Base-by-base conservation (phyloP, 2,113 vertebrate species). In the Dolichotis patagonum region DNA sequence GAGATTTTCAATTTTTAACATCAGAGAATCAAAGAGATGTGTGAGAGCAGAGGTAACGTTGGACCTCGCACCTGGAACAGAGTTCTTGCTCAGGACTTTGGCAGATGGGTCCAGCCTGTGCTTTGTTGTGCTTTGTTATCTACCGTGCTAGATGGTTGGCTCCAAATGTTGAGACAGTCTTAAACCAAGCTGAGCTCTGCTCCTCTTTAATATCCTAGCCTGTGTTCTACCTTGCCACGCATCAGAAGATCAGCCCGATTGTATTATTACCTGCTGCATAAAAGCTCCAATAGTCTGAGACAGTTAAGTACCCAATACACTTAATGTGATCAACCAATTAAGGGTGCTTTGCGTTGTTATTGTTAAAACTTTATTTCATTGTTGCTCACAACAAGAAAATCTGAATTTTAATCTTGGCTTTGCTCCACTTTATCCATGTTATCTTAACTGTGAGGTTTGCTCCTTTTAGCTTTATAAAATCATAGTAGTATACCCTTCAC, bases 141-240 rank as follows among this genome's bases (percentile, higher is more conserved):
- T 80, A 1, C 26, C 14, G 73, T 90, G 83, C 91, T 67, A 83
- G 83, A 94, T 0, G 0, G 63, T 30, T 84, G 0, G 63, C 35
- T 84, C n/a, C 84, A 96, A 65, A 95, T 95, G 75, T 63, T 24
- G 56, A 91, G 60, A 60, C 38, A 58, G 71, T 38, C 69, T 93
- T 86, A 77, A 30, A 38, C 7, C 17, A 80, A 71, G 32, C 67
- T 81, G 78, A 78, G 62, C 67, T 75, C 73, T 87, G 17, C 88
- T 90, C 85, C 62, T 85, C 73, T 73, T 0, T 49, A 41, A 46
- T 80, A 83, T 58, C 22, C 54, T 67, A 43, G 67, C 3, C 78
- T 65, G 14, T 54, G 0, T 78, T 89, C 86, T 26, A 46, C 62
- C 41, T 91, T 87, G 52, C 71, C 63, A 46, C 38, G 52, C n/a